A percentile compares a stretch with the other conserved stretches of the same genome.
Conservation (phyloP, 2,797 vertebrate species). For the Hydrophis major region DNA sequence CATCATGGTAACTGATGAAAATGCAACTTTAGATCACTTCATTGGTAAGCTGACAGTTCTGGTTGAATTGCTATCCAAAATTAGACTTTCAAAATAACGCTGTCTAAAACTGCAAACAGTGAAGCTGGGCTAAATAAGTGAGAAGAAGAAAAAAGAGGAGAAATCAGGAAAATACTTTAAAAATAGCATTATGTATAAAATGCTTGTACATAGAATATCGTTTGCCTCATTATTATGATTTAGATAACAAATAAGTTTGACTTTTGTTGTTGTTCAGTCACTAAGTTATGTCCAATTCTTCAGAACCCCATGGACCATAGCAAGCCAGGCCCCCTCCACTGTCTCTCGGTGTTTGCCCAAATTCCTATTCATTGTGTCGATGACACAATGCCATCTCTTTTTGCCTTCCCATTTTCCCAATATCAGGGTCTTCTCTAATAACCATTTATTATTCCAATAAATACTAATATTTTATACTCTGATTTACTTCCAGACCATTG, state of each 20-base stretch:
- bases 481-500: neutral
- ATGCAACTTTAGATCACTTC: slow-evolving; percentile 10
- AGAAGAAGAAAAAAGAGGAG: neutral
- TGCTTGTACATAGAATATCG: neutral
- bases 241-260: neutral
- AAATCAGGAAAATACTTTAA: neutral
- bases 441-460: neutral
- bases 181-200: neutral
- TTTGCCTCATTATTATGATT: neutral
- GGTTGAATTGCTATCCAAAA: neutral
- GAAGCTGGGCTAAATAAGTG: neutral
- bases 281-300: neutral
- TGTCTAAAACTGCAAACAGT: neutral
- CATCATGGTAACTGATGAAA: slow-evolving; percentile 18
- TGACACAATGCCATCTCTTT: neutral
- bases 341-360: neutral
- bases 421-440: neutral
- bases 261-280: neutral
- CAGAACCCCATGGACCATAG: neutral
- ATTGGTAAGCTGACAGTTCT: neutral
- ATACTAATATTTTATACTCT: neutral
- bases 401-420: neutral
- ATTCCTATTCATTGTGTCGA: neutral
- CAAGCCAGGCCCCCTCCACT: neutral
- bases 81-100: slow-evolving; percentile 12